Conservation (phyloP, 2,888 invertebrate genomes). For the Gasteruption jaculator region DNA sequence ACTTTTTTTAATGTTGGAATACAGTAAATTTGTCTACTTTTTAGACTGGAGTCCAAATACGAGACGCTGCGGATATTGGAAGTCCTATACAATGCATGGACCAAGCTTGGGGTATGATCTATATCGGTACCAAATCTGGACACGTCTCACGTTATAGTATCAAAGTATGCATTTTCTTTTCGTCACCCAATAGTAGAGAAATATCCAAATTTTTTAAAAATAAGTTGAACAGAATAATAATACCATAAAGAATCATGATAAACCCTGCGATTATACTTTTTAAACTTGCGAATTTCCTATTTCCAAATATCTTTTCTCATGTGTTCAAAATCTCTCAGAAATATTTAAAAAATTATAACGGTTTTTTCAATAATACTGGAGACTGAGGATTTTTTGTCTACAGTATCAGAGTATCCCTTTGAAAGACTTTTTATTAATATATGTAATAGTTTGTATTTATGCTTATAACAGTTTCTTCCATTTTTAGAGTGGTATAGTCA, state of each 20-base stretch:
- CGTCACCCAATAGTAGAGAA: too few relatives aligned
- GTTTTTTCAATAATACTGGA: neutral
- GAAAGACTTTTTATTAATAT: neutral
- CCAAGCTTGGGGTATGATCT: slow-evolving; percentile 67
- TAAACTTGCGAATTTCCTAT: too few relatives aligned
- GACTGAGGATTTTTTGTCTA: neutral
- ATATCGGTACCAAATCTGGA: slow-evolving; percentile 69
- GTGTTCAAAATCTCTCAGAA: too few relatives aligned
- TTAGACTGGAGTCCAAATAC: slow-evolving; percentile 57
- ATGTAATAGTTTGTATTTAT: neutral
- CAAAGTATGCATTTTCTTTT: slow-evolving; percentile 54
- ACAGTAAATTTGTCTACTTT: too few relatives aligned
- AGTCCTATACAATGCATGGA: slow-evolving; percentile 74
- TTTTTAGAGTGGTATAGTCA: slow-evolving; percentile 35
- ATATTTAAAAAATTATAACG: too few relatives aligned
- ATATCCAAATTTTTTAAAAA: neutral
- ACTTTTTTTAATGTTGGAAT: too few relatives aligned
- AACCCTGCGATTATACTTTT: too few relatives aligned
- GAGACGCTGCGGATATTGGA: slow-evolving; percentile 55
- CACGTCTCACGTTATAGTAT: slow-evolving; percentile 66
- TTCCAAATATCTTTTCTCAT: too few relatives aligned
- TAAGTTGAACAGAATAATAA: neutral
- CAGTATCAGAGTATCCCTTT: neutral
- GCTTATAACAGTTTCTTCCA: neutral
- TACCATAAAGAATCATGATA: too few relatives aligned